A percentile compares a stretch with the other conserved stretches of the same genome.
phyloP scores from a whole-genome alignment of 92 coral and sea anemone species.

The Zoanthus sociatus region DNA sequence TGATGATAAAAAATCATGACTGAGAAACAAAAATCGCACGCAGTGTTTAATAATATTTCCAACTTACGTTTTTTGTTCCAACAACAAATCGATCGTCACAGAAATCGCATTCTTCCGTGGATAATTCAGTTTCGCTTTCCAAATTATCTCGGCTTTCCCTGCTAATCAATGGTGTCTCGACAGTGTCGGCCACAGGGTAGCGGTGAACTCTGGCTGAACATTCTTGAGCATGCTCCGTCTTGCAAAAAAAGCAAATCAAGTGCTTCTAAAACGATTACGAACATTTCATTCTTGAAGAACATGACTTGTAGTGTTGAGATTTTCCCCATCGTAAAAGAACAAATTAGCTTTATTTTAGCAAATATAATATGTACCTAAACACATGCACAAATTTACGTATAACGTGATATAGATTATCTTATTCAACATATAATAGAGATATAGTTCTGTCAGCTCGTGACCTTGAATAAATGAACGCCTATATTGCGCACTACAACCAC shows the following conservation, averaged over 20 bases:
- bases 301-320: no score
- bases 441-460: no score
- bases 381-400: no score
- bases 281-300: no score
- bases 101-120: conserved; percentile 34
- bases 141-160: neutral
- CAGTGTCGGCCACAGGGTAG: neutral
- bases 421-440: no score
- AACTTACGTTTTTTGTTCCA: conserved; percentile 21
- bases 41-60: neutral
- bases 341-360: no score
- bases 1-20: neutral
- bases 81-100: conserved; percentile 23
- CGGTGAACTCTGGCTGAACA: conserved; percentile 8
- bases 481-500: no score
- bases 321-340: no score
- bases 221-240: conserved; percentile 19
- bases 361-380: no score
- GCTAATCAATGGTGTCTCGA: neutral
- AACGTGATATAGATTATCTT: no score
- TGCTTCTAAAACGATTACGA: no score
- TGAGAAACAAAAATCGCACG: neutral
- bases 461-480: no score
- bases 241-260: neutral
- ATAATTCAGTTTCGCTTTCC: conserved; percentile 11